These are phyloP conservation scores for Crotalus tigris DNA, from an alignment of 2,113 vertebrate species.

Conservation along the genomic window DNA sequence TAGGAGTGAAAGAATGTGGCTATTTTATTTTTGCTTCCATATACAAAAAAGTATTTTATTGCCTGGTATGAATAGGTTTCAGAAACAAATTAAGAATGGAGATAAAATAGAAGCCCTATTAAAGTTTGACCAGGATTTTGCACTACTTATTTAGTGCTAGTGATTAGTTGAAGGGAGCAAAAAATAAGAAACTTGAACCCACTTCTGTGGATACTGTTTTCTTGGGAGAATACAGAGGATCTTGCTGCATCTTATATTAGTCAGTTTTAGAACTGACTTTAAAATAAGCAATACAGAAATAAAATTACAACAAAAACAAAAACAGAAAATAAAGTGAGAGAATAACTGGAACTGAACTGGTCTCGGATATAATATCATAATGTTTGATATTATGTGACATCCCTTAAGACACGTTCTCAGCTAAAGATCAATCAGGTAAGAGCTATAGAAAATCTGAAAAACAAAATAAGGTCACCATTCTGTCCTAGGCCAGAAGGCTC, in stretches of 20 bases:
- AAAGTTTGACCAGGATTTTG: neutral
- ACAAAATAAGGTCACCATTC: neutral
- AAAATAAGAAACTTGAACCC: neutral
- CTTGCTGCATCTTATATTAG: neutral
- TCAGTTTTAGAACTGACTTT: neutral
- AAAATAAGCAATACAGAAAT: neutral
- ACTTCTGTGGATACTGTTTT: neutral
- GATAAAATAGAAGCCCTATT: neutral
- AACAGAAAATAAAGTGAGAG: neutral
- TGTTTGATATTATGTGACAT: too few species aligned
- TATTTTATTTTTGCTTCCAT: neutral
- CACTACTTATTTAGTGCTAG: neutral
- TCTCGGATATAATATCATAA: too few species aligned
- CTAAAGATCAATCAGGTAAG: neutral
- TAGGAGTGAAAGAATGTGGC: slow-evolving; percentile 21
- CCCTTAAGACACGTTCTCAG: neutral
- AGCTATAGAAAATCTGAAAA: neutral
- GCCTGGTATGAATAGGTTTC: neutral
- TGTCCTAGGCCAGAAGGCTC: too few species aligned
- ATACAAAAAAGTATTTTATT: neutral
- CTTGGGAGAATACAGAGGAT: neutral
- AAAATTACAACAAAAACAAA: too few species aligned
- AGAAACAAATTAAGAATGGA: neutral
- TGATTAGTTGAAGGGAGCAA: neutral
- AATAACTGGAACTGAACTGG: too few species aligned